These are phyloP conservation scores for Hippopotamyrus pictus DNA, from an alignment of 2,797 vertebrate species.

Conservation along the genomic window DNA sequence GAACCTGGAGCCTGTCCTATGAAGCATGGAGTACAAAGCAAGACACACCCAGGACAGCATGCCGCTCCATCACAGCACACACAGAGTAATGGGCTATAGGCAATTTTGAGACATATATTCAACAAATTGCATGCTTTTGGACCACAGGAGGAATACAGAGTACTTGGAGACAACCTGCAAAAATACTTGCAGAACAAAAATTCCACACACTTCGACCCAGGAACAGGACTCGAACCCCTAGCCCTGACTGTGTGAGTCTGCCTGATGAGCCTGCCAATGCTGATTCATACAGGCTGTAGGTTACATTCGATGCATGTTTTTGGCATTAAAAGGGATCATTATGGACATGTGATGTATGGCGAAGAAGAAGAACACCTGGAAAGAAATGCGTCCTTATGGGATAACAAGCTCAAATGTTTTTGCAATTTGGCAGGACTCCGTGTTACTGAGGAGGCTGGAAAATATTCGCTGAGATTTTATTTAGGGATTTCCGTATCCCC, in stretches of 20 bases:
- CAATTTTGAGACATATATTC: not conserved
- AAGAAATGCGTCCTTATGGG: not conserved
- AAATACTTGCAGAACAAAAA: not conserved
- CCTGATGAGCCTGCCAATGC: not conserved
- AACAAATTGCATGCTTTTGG: not conserved
- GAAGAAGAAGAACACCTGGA: not conserved
- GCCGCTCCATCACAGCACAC: not conserved
- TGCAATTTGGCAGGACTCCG: not conserved
- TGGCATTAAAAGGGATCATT: not conserved
- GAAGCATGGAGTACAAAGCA: not conserved
- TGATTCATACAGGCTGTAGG: not conserved
- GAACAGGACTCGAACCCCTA: not conserved
- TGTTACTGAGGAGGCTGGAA: constrained; percentile 3
- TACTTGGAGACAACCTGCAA: not conserved
- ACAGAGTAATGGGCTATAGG: not conserved
- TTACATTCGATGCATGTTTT: not conserved
- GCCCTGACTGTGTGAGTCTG: not conserved
- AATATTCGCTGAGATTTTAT: not conserved
- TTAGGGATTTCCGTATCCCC: not conserved
- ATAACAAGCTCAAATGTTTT: not conserved
- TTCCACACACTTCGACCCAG: not conserved
- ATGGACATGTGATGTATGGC: not conserved
- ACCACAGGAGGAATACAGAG: not conserved
- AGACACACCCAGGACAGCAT: not conserved
- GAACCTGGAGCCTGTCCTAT: not conserved